Base-by-base conservation (phyloP, 30 jellyfish, hydroid and myxozoan genomes). In the Rhopilema esculentum region DNA sequence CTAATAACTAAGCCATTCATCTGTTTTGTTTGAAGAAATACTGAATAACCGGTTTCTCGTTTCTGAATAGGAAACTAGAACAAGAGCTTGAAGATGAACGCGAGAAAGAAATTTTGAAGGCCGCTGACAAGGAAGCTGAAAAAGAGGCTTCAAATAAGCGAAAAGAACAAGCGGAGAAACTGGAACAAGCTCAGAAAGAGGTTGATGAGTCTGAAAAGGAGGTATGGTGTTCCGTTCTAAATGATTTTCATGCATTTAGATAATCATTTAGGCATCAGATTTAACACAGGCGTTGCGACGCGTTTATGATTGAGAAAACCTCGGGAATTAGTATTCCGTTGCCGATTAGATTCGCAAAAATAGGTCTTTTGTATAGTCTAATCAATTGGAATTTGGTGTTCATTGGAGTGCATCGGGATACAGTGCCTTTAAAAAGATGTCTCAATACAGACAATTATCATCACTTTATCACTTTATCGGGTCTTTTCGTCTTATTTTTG, bases 91-190 rank as follows among this genome's bases (percentile, higher is more conserved):
- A 95, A 30, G 92, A 89, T 2, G 97, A 95, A 80, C 82, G 88
- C 50, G 99, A 90, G 82, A 84, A 51, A 9, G 99, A 95, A 40
- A 86, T 95, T 20, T 48, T 95, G 31, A 75, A 96, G 26, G 96
- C 72, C 32, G 99, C 98, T 48, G 99, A 95, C 77, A 68, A 89
- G 53, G 98, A 95, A 76, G 97, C 98, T 17, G 99, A 95, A 53
- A 75, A 92, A 23, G 97, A 83, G 31, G 89, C 87, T 25, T 77
- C 90, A 7, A 83, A 93, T 57, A 85, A 82, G 57, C 57, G 94
- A 27, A 89, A 75, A 84, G 89, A 64, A 9, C 84, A 76, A 75
- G 98, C 97, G 19, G 97, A 82, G 75, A 82, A 63, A 79, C 66
- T 76, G 62, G 87, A 67, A 31, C 66, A 1, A 0, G 96, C 91